phyloP scores from a whole-genome alignment of 2,113 vertebrate species.

The Aix galericulata region DNA sequence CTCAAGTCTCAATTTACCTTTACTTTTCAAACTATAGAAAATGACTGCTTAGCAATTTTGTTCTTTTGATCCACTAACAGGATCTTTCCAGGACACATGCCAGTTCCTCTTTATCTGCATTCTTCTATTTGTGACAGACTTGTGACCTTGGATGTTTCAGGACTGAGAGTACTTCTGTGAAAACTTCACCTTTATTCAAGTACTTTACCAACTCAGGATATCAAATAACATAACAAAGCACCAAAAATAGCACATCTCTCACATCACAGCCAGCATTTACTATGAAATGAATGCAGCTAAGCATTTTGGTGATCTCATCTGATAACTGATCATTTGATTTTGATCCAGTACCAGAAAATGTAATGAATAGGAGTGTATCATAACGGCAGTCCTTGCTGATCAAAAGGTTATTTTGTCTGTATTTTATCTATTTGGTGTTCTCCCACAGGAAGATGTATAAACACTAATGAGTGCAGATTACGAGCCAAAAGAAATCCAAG shows the following conservation, averaged over 20 bases:
- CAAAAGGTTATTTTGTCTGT: background rate
- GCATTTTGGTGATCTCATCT: background rate
- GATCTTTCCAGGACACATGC: slow-evolving; percentile 15
- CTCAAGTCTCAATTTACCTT: background rate
- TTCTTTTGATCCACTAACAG: background rate
- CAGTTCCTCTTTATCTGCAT: background rate
- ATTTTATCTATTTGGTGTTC: background rate
- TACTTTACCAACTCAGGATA: background rate
- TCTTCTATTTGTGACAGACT: background rate
- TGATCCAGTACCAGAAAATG: background rate
- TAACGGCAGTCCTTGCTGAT: background rate
- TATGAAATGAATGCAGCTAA: background rate
- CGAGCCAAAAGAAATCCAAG: background rate
- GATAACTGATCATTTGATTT: background rate
- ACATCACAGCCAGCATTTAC: background rate
- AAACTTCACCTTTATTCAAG: slow-evolving; percentile 8
- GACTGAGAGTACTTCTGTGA: background rate
- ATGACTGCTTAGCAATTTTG: background rate
- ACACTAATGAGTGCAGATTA: background rate
- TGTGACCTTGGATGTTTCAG: slow-evolving; percentile 18
- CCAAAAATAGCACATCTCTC: background rate
- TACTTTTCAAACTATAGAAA: background rate
- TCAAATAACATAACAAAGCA: slow-evolving; percentile 28
- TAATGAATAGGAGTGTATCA: background rate
- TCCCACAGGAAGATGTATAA: background rate